These are phyloP conservation scores for Anthoscopus minutus DNA, from an alignment of 2,113 vertebrate species.

Conservation along the genomic window DNA sequence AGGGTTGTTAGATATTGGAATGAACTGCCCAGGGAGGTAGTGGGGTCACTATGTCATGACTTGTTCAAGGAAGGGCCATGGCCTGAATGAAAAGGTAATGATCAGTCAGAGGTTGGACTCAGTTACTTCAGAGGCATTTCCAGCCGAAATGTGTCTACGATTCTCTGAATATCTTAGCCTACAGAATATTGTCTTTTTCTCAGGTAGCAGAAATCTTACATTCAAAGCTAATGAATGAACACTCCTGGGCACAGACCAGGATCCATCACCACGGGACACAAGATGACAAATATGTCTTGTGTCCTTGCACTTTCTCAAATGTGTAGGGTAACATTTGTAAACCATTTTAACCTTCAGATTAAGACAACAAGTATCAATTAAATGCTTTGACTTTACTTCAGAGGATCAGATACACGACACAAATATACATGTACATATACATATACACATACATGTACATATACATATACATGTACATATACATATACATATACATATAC, in stretches of 20 bases:
- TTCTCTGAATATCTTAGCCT: background rate
- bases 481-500: too few species aligned
- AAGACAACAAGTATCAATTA: background rate
- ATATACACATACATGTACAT: background rate
- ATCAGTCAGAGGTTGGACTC: background rate
- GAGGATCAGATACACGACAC: background rate
- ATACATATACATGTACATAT: background rate
- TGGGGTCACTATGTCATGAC: background rate
- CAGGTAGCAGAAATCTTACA: background rate
- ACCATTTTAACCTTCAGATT: background rate
- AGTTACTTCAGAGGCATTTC: background rate
- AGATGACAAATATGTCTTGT: background rate
- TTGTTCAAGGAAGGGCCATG: background rate
- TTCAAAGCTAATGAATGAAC: rapidly evolving
- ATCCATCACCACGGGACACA: background rate
- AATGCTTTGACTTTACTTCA: background rate
- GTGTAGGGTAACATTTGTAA: background rate
- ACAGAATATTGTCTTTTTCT: background rate
- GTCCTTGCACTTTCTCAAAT: background rate
- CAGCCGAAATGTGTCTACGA: background rate
- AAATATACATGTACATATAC: too few species aligned
- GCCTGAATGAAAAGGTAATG: rapidly evolving
- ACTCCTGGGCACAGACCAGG: rapidly evolving
- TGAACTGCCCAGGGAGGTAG: background rate
- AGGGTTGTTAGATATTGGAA: background rate